These are phyloP conservation scores for Heteropelma amictum DNA, from an alignment of 2,888 invertebrate genomes.

Conservation along the genomic window DNA sequence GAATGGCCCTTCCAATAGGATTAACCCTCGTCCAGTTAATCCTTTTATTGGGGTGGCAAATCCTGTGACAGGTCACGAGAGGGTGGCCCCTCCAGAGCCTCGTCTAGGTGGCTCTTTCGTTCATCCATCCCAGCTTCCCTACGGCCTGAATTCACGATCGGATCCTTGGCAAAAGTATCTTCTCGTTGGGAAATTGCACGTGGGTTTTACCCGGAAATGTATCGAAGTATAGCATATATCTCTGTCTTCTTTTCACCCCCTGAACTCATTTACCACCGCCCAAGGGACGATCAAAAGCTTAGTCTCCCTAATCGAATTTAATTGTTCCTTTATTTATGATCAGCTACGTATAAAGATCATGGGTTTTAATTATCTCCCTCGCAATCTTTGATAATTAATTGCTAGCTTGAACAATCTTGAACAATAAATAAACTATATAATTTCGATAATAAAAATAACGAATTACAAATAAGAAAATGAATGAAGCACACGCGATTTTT, in stretches of 20 bases:
- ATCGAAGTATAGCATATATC: constrained; percentile 53
- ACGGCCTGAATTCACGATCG: constrained; percentile 59
- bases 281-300: constrained; percentile 29
- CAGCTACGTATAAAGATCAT: not conserved
- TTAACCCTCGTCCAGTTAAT: constrained; percentile 77
- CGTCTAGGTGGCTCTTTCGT: constrained; percentile 19
- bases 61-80: constrained; percentile 73
- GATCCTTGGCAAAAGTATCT: constrained; percentile 45
- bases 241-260: constrained; percentile 22
- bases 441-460: too few species aligned
- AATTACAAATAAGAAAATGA: too few species aligned
- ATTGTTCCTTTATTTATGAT: constrained; percentile 15
- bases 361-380: not conserved
- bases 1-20: constrained; percentile 74
- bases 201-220: constrained; percentile 37
- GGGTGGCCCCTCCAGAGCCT: constrained; percentile 57
- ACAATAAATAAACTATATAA: too few species aligned
- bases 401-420: too few species aligned
- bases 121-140: not conserved
- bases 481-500: too few species aligned
- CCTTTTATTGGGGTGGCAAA: constrained; percentile 76
- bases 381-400: too few species aligned
- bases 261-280: not conserved
- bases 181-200: constrained; percentile 25
- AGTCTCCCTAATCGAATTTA: constrained; percentile 31